Percentiles rank a stretch among this genome's conserved stretches.
These are phyloP conservation scores for Mamestra brassicae DNA, from an alignment of 2,888 invertebrate genomes.

Conservation along the genomic window DNA sequence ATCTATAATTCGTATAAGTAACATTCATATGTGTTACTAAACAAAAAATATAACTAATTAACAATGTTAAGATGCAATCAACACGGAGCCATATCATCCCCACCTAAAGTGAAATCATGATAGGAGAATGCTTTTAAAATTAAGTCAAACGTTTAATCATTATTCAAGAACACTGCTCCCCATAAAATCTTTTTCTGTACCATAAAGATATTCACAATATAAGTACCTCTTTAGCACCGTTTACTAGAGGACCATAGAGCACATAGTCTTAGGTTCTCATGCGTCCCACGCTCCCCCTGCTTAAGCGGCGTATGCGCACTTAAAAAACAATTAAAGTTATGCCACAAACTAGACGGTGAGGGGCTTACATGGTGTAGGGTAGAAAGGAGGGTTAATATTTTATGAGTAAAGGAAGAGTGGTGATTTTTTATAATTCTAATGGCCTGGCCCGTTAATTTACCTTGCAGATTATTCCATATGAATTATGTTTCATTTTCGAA, in stretches of 20 bases:
- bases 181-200: slow-evolving; percentile 4
- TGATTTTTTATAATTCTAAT: neutral
- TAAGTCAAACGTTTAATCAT: neutral
- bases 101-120: neutral
- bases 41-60: too few species aligned
- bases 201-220: slow-evolving; percentile 56
- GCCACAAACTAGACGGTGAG: slow-evolving; percentile 69
- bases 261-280: slow-evolving; percentile 61
- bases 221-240: slow-evolving; percentile 67
- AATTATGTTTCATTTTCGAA: too few species aligned
- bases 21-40: too few species aligned
- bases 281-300: slow-evolving; percentile 70
- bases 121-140: neutral
- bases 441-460: too few species aligned
- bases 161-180: neutral
- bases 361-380: slow-evolving; percentile 71
- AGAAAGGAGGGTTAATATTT: slow-evolving; percentile 2
- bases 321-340: slow-evolving; percentile 89
- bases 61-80: neutral
- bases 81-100: neutral
- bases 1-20: too few species aligned
- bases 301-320: slow-evolving; percentile 77
- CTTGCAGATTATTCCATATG: too few species aligned
- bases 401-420: neutral
- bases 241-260: slow-evolving; percentile 61